Percentiles rank a stretch among this genome's conserved stretches.
Evolutionary conservation across 1,140 invertebrate species (phyloP).

Genomic region (Alviniconcha marisindica): DNA sequence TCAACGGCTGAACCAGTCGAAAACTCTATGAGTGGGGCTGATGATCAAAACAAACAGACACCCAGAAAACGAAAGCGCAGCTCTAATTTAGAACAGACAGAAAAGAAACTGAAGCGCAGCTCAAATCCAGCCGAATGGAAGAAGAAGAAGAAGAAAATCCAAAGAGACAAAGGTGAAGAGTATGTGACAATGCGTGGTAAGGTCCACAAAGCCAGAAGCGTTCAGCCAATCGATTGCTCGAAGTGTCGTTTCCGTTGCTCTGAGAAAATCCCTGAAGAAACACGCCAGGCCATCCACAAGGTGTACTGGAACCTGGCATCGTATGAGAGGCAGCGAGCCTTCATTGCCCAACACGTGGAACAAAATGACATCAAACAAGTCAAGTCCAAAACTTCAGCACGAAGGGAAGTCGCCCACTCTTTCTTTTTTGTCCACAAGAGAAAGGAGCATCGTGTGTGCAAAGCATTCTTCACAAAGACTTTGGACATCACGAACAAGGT

Average conservation of each 20-base stretch:
- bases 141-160: constrained; percentile 7
- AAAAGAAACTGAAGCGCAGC: neutral
- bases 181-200: constrained; percentile 1
- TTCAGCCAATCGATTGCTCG: constrained; percentile 24
- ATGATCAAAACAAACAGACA: neutral
- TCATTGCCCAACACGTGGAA: constrained; percentile 25
- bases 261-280: constrained; percentile 22
- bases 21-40: no score
- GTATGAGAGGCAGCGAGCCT: constrained; percentile 17
- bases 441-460: constrained; percentile 18
- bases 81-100: neutral
- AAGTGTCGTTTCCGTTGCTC: constrained; percentile 27
- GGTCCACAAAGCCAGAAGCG: neutral
- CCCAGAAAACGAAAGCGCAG: neutral
- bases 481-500: constrained; percentile 11
- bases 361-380: constrained; percentile 20
- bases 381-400: neutral
- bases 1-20: no score
- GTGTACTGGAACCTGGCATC: constrained; percentile 25
- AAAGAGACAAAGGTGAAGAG: constrained; percentile 5
- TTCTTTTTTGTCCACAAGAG: constrained; percentile 19
- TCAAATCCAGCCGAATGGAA: constrained; percentile 10
- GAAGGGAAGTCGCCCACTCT: constrained; percentile 18
- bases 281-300: neutral
- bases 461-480: constrained; percentile 22